A percentile compares a stretch with the other conserved stretches of the same genome.
These are phyloP conservation scores for Spatula clypeata DNA, from an alignment of 2,797 vertebrate species.

Conservation along the genomic window DNA sequence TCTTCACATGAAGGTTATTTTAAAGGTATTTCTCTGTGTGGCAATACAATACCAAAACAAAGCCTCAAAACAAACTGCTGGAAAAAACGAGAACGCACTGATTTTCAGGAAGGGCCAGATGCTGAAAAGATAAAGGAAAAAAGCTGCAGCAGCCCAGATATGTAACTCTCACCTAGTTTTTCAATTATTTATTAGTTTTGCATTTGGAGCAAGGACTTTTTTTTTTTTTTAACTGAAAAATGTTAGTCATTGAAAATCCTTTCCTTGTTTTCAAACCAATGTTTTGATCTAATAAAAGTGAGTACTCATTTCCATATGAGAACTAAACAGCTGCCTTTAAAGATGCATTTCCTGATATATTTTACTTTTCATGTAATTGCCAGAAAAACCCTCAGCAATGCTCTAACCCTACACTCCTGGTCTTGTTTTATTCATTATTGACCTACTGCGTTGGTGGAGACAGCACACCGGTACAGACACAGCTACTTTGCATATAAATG, in stretches of 20 bases:
- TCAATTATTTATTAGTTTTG: neutral
- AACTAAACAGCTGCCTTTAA: neutral
- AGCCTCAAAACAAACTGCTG: neutral
- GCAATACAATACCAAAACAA: neutral
- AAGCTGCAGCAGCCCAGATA: neutral
- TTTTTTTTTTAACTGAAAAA: neutral
- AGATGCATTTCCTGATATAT: neutral
- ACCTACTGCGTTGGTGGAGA: neutral
- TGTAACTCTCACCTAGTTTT: neutral
- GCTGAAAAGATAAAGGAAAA: neutral
- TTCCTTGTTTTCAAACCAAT: neutral
- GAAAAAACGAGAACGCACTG: neutral
- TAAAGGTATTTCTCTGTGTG: neutral
- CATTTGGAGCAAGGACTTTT: neutral
- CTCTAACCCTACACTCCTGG: neutral
- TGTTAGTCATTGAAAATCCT: neutral
- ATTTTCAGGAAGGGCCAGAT: neutral
- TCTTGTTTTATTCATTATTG: constrained; percentile 26
- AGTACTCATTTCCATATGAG: rapidly evolving
- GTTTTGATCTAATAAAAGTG: neutral
- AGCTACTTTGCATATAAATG: neutral
- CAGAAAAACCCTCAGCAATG: neutral
- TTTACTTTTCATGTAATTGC: neutral
- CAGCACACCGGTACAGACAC: neutral
- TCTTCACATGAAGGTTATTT: neutral